phyloP scores from a whole-genome alignment of 2,797 vertebrate species.

The Lepidocolaptes lacrymiger region DNA sequence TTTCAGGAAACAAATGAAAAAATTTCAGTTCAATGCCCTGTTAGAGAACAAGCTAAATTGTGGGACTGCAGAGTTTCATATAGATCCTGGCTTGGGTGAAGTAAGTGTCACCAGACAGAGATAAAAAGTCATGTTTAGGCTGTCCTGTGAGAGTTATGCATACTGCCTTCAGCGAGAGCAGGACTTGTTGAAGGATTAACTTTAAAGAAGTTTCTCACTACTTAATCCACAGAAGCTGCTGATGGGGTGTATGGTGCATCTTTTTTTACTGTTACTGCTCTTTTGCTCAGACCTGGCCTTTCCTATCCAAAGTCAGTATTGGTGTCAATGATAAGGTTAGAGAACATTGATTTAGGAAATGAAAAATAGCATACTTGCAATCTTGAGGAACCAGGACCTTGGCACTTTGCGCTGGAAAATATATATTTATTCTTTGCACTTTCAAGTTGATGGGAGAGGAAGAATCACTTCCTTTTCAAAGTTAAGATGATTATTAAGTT shows the following conservation, averaged over 20 bases:
- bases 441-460: not conserved
- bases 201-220: not conserved
- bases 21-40: not conserved
- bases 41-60: not conserved
- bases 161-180: not conserved
- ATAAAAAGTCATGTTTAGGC: not conserved
- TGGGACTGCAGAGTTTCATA: not conserved
- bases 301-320: not conserved
- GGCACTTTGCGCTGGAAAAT: not conserved
- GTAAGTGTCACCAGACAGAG: not conserved
- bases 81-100: not conserved
- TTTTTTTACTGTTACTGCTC: not conserved
- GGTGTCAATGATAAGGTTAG: not conserved
- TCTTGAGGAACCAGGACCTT: not conserved
- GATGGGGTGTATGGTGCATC: not conserved
- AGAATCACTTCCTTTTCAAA: not conserved
- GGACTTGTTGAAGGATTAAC: not conserved
- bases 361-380: not conserved
- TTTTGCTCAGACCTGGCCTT: not conserved
- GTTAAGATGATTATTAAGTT: conserved; percentile 9
- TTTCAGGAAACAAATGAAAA: not conserved
- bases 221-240: not conserved
- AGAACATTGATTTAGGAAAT: not conserved
- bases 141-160: not conserved
- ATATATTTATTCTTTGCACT: not conserved